Evolutionary conservation across 2,888 invertebrate species (phyloP).

Genomic region (Dicyrtomina minuta): DNA sequence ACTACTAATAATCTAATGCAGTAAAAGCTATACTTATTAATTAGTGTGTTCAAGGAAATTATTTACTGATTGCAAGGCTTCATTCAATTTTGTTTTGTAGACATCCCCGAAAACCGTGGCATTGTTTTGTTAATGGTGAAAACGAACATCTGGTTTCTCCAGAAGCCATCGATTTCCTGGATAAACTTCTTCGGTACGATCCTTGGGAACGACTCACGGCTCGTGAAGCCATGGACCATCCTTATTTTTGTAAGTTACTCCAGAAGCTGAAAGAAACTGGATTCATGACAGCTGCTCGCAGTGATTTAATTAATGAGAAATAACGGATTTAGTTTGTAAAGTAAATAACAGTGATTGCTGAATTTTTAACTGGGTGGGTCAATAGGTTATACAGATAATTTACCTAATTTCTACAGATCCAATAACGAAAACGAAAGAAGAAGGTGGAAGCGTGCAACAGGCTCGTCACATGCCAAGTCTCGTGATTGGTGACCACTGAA

Average conservation of each 20-base stretch:
- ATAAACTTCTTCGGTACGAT: slow-evolving; percentile 98
- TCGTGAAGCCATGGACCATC: slow-evolving; percentile 96
- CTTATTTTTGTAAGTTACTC: no score
- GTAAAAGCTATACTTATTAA: no score
- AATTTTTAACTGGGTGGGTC: no score
- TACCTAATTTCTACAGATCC: no score
- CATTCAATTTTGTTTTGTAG: slow-evolving; percentile 59
- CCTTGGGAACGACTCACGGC: slow-evolving; percentile 96
- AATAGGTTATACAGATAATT: no score
- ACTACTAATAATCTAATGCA: no score
- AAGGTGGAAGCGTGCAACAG: slow-evolving; percentile 61
- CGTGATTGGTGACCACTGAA: slow-evolving; percentile 53
- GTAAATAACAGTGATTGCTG: no score
- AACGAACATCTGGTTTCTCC: slow-evolving; percentile 98
- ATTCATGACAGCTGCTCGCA: no score
- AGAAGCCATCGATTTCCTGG: slow-evolving; percentile 97
- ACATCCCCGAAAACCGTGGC: slow-evolving; percentile 99
- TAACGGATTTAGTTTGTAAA: no score
- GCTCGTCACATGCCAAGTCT: slow-evolving; percentile 58
- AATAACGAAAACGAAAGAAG: slow-evolving; percentile 84
- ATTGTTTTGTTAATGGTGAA: slow-evolving; percentile 97
- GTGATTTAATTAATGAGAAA: no score
- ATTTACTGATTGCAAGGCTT: no score
- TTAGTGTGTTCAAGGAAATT: no score
- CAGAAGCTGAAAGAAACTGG: slow-evolving; percentile 19